A percentile compares a stretch with the other conserved stretches of the same genome.
phyloP scores from a whole-genome alignment of 2,888 invertebrate species.

The Alloplasta piceator region DNA sequence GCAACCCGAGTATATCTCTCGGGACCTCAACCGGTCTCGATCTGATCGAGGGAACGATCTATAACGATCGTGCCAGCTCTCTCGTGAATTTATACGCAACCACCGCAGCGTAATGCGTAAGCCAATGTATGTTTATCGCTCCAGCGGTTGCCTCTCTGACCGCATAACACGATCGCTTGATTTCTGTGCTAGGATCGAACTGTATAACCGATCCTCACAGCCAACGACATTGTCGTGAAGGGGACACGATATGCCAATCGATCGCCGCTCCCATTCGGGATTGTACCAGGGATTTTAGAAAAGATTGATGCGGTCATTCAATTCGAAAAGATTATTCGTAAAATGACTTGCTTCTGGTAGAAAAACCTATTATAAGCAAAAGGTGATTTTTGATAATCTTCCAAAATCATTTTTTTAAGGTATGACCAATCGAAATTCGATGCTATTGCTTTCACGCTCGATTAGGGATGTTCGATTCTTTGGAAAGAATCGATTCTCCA shows the following conservation, averaged over 20 bases:
- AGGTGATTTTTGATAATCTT: too few relatives aligned
- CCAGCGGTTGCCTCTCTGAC: conserved; percentile 42
- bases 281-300: too few relatives aligned
- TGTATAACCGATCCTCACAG: conserved; percentile 16
- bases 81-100: conserved; percentile 49
- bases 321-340: too few relatives aligned
- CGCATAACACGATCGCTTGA: conserved; percentile 53
- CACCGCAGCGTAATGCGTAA: conserved; percentile 59
- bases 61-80: conserved; percentile 44
- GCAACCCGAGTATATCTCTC: conserved; percentile 39
- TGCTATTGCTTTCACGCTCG: too few relatives aligned
- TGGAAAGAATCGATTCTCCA: too few relatives aligned
- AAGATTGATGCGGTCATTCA: too few relatives aligned
- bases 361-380: too few relatives aligned
- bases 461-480: too few relatives aligned
- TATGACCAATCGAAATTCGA: too few relatives aligned
- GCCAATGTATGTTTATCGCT: conserved; percentile 55
- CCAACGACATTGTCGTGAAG: conserved; percentile 61
- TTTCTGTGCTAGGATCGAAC: conserved; percentile 44
- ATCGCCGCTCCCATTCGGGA: conserved; percentile 8
- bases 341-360: too few relatives aligned
- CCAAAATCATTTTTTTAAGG: too few relatives aligned
- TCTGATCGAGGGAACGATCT: conserved; percentile 47
- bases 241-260: conserved; percentile 22
- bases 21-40: conserved; percentile 58